Evolutionary conservation across 1,140 invertebrate species (phyloP).

Genomic region (Drosophila sulfurigaster): DNA sequence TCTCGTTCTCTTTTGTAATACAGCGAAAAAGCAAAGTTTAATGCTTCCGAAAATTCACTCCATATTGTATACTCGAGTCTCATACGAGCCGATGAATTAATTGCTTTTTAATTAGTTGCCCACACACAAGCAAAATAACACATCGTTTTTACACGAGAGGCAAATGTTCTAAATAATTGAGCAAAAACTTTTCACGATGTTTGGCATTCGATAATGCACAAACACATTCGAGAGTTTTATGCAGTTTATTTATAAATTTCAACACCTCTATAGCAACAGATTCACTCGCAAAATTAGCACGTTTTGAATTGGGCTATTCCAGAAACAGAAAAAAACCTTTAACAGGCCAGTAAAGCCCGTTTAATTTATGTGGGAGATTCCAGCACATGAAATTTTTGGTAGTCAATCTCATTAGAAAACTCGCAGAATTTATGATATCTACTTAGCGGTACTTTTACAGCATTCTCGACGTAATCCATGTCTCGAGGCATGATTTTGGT

Average conservation of each 20-base stretch:
- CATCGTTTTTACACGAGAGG: constrained; percentile 5
- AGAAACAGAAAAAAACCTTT: not conserved
- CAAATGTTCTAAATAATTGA: not conserved
- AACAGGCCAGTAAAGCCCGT: not conserved
- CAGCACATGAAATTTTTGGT: not conserved
- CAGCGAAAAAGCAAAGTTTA: constrained; percentile 32
- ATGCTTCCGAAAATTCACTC: constrained; percentile 29
- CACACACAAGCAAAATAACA: not conserved
- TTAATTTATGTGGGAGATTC: not conserved
- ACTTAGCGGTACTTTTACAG: not conserved
- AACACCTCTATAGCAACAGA: constrained; percentile 6
- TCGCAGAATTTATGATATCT: not conserved
- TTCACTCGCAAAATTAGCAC: constrained; percentile 6
- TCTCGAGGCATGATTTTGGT: not conserved
- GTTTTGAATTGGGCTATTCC: constrained; percentile 16
- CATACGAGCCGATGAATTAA: constrained; percentile 42
- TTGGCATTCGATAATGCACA: constrained; percentile 13
- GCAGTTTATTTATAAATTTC: constrained; percentile 13
- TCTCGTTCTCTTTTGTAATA: constrained; percentile 20
- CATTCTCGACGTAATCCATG: not conserved
- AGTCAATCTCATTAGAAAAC: not conserved
- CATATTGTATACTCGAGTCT: not conserved
- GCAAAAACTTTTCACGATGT: constrained; percentile 17
- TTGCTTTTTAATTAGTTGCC: constrained; percentile 70
- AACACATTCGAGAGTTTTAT: not conserved